Conservation (phyloP, 2,888 invertebrate genomes). For the Agonum fuliginosum region DNA sequence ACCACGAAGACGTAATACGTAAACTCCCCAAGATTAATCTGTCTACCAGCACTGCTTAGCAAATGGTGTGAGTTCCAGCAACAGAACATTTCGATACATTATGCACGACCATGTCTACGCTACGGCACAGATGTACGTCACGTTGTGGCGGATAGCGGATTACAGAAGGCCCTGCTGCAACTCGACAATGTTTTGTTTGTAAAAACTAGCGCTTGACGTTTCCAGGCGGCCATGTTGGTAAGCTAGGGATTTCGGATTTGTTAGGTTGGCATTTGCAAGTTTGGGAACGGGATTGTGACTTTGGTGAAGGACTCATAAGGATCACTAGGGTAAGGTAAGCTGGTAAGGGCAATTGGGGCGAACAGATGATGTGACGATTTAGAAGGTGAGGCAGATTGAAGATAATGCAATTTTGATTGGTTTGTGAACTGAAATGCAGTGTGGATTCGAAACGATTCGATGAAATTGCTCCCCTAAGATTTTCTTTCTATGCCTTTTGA, state of each 20-base stretch:
- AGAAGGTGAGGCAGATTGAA: background rate
- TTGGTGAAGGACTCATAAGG: background rate
- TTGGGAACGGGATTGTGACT: background rate
- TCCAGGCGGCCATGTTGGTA: background rate
- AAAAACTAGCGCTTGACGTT: slow-evolving; percentile 13
- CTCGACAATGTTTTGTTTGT: background rate
- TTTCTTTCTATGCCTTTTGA: no score
- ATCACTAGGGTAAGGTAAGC: background rate
- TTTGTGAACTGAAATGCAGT: no score
- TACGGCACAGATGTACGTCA: background rate
- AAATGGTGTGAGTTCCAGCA: background rate
- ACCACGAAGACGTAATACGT: background rate
- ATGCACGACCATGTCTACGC: slow-evolving; percentile 17
- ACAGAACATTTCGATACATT: slow-evolving; percentile 18
- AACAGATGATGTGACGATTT: background rate
- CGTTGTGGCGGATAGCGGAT: slow-evolving; percentile 9
- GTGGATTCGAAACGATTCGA: no score
- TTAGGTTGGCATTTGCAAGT: background rate
- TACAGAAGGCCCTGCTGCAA: background rate
- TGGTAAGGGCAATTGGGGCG: background rate
- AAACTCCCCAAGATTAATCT: slow-evolving; percentile 16
- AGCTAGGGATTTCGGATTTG: slow-evolving; percentile 1
- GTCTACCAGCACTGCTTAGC: background rate
- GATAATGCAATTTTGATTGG: background rate
- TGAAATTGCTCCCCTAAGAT: no score